A percentile compares a stretch with the other conserved stretches of the same genome.
Evolutionary conservation across 2,888 invertebrate genomes (phyloP).

Genomic region (Campopleginae sp.): DNA sequence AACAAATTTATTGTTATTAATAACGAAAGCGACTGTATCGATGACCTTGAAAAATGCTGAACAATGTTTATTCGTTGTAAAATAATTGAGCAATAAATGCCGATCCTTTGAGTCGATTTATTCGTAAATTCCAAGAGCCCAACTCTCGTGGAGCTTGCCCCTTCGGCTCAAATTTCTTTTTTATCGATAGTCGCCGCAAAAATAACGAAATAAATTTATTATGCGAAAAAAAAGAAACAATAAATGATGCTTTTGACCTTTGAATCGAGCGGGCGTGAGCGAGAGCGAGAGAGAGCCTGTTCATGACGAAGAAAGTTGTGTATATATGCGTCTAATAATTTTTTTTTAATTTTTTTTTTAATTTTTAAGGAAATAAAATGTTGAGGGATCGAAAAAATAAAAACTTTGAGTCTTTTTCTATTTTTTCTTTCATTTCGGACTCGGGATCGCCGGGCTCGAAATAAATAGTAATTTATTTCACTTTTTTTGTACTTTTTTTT

Average conservation of each 20-base stretch:
- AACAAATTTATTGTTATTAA: neutral
- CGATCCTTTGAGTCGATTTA: neutral
- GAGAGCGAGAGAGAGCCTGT: slow-evolving; percentile 18
- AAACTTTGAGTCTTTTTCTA: neutral
- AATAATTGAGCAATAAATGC: neutral
- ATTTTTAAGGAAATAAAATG: neutral
- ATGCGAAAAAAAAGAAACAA: neutral
- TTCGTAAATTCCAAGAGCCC: neutral
- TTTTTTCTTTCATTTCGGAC: neutral
- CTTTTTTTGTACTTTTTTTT: neutral
- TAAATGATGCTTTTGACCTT: neutral
- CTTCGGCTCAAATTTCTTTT: neutral
- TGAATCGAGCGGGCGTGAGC: neutral
- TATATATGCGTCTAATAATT: slow-evolving; percentile 18
- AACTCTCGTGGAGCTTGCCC: neutral
- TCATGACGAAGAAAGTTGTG: slow-evolving; percentile 54
- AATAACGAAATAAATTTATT: neutral
- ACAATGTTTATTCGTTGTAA: neutral
- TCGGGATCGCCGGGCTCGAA: neutral
- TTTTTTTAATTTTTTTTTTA: neutral
- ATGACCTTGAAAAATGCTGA: neutral
- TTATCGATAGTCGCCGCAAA: neutral
- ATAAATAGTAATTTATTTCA: neutral
- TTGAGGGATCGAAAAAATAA: neutral
- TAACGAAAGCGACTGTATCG: neutral